phyloP scores from a whole-genome alignment of 2,113 vertebrate genomes.

The Chelonoidis abingdonii region DNA sequence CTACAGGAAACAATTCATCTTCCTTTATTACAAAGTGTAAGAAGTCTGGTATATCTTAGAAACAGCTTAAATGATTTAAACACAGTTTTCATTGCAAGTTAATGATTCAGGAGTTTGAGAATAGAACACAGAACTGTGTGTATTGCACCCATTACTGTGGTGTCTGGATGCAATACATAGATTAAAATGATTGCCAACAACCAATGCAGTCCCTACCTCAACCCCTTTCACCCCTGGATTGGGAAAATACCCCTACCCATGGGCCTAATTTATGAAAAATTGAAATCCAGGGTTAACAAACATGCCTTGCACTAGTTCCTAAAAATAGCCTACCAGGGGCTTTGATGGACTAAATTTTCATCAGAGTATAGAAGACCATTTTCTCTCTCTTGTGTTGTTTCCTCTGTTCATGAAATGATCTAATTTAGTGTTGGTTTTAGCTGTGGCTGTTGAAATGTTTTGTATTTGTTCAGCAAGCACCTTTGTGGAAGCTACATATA shows the following conservation, averaged over 20 bases:
- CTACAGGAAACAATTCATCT: not conserved
- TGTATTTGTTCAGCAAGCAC: not conserved
- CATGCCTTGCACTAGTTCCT: not conserved
- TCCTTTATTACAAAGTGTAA: not conserved
- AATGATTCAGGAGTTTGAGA: fast-evolving
- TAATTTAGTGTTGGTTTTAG: not conserved
- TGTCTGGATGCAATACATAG: not conserved
- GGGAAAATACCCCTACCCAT: not conserved
- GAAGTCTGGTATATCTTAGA: not conserved
- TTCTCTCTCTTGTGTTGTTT: not conserved
- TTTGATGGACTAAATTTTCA: not conserved
- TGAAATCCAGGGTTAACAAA: not conserved
- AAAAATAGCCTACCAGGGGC: not conserved
- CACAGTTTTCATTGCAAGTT: not conserved
- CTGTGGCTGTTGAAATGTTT: not conserved
- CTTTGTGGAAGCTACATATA: not conserved
- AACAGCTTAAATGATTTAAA: not conserved
- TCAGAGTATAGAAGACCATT: not conserved
- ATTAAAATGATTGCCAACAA: not conserved
- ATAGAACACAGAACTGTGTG: not conserved
- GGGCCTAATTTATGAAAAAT: not conserved
- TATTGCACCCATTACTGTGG: not conserved
- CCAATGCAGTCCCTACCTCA: not conserved
- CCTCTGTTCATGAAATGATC: not conserved
- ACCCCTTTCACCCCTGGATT: not conserved